These are phyloP conservation scores for Motacilla alba DNA, from an alignment of 2,113 vertebrate genomes.

Conservation along the genomic window DNA sequence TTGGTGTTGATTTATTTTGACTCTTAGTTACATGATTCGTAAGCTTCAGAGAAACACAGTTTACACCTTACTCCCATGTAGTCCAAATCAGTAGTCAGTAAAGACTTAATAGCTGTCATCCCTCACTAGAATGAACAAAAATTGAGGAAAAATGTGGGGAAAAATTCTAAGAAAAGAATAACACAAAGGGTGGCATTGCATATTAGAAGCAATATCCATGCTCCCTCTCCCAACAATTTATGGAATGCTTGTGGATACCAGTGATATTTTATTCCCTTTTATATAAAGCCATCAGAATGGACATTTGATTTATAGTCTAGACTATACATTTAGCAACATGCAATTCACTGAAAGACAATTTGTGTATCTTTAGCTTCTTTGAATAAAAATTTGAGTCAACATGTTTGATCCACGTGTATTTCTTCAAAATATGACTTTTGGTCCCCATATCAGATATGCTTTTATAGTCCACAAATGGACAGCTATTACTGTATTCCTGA, in stretches of 20 bases:
- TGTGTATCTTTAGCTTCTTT: neutral
- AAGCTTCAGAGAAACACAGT: neutral
- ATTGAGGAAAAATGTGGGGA: neutral
- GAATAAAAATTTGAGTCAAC: neutral
- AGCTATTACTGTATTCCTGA: neutral
- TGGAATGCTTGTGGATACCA: neutral
- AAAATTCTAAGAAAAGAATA: neutral
- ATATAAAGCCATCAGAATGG: neutral
- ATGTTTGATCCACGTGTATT: neutral
- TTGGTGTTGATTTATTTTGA: neutral
- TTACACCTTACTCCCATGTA: neutral
- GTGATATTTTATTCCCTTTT: neutral
- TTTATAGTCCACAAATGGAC: neutral
- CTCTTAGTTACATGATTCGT: neutral
- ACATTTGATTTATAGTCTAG: neutral
- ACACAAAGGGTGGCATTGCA: neutral
- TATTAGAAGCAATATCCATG: neutral
- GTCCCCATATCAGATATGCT: rapidly evolving
- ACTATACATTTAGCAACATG: neutral
- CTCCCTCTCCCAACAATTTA: neutral
- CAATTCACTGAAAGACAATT: neutral
- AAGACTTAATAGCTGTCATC: neutral
- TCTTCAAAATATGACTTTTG: neutral
- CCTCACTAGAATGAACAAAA: neutral
- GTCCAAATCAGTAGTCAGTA: neutral